Conservation (phyloP, 2,888 invertebrate species). For the Drosophila anomelani region DNA sequence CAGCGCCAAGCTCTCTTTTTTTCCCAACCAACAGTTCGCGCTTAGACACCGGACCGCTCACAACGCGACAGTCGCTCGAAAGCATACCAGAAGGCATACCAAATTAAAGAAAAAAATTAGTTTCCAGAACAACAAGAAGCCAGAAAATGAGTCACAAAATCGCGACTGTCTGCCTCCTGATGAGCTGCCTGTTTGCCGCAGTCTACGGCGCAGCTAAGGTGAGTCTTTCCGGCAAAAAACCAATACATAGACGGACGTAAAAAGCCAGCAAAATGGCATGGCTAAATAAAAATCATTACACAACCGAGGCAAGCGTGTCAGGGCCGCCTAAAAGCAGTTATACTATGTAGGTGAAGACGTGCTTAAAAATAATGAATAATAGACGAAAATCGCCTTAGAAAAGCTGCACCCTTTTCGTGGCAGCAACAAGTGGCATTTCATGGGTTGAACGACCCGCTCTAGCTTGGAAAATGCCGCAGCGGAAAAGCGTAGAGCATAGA, state of each 20-base stretch:
- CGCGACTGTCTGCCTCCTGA: no score
- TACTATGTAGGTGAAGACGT: conserved; percentile 37
- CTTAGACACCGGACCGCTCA: not conserved
- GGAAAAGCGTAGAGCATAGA: conserved; percentile 46
- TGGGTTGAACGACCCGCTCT: conserved; percentile 68
- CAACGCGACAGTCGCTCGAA: conserved; percentile 46
- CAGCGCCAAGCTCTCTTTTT: conserved; percentile 28
- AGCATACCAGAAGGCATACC: not conserved
- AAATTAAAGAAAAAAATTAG: no score
- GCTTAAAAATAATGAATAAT: conserved; percentile 15
- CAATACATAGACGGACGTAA: conserved; percentile 8
- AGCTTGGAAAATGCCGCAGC: conserved; percentile 57
- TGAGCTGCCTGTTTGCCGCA: no score
- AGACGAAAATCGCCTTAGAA: not conserved
- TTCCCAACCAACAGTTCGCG: conserved; percentile 63
- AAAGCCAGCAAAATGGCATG: conserved; percentile 1
- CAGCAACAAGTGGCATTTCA: conserved; percentile 54
- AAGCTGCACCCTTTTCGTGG: conserved; percentile 50
- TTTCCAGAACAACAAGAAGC: no score
- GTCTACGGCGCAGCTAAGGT: no score
- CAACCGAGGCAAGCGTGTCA: conserved; percentile 48
- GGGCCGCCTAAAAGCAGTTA: conserved; percentile 38
- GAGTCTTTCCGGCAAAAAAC: conserved; percentile 46
- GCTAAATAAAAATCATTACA: conserved; percentile 22
- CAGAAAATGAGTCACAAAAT: no score